Evolutionary conservation across 2,113 vertebrate genomes (phyloP).

Genomic region (Alligator sinensis): DNA sequence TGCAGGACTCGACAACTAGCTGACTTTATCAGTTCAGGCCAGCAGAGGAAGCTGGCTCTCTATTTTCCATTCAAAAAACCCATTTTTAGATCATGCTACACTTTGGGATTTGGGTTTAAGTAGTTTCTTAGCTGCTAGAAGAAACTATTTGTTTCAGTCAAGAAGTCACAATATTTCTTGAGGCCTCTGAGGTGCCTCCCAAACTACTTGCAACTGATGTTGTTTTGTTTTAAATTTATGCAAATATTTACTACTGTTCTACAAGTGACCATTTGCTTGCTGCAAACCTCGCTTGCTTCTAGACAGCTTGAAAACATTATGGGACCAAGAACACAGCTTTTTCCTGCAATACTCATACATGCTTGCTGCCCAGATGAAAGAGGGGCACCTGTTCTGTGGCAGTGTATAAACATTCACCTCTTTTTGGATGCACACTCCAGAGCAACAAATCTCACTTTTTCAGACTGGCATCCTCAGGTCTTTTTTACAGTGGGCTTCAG

Average conservation of each 20-base stretch:
- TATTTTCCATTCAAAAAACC: not conserved
- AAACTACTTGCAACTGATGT: not conserved
- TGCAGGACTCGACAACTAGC: not conserved
- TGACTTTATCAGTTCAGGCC: not conserved
- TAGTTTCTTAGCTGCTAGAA: not conserved
- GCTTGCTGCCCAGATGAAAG: not conserved
- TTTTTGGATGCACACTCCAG: not conserved
- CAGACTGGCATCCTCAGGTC: not conserved
- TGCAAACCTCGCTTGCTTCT: not conserved
- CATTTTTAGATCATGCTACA: not conserved
- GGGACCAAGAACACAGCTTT: fast-evolving
- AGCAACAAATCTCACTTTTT: not conserved
- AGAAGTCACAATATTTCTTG: not conserved
- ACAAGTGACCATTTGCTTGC: not conserved
- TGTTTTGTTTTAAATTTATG: not conserved
- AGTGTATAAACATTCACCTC: fast-evolving
- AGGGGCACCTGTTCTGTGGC: fast-evolving
- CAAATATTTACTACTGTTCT: not conserved
- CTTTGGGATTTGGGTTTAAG: no score
- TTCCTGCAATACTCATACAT: not conserved
- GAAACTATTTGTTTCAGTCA: not conserved
- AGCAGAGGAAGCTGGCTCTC: slow-evolving; percentile 24
- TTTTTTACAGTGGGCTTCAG: not conserved
- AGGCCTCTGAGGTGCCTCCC: fast-evolving
- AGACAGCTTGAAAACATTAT: not conserved